These are phyloP conservation scores for Dendrocopos noguchii DNA, from an alignment of 2,113 vertebrate species.

Conservation along the genomic window DNA sequence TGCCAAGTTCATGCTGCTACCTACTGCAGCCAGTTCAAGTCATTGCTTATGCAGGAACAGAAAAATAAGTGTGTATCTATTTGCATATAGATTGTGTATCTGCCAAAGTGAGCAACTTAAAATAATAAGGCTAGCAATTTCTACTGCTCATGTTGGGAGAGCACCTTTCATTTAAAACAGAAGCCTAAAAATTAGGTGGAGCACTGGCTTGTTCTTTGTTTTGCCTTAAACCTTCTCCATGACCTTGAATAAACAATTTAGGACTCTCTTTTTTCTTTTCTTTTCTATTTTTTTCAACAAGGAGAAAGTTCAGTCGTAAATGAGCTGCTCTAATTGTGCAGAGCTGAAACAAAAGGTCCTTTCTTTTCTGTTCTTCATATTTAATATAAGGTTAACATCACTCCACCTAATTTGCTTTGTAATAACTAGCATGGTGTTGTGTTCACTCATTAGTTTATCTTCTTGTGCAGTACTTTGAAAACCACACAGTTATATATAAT, in stretches of 20 bases:
- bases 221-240: neutral
- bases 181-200: slow-evolving; percentile 15
- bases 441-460: slow-evolving; percentile 43
- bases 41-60: neutral
- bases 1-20: neutral
- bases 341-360: neutral
- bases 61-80: slow-evolving; percentile 45
- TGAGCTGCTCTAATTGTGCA: neutral
- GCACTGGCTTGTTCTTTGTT: neutral
- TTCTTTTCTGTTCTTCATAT: neutral
- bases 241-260: slow-evolving; percentile 36
- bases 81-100: slow-evolving; percentile 66
- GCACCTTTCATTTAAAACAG: slow-evolving; percentile 17
- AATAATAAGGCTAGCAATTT: slow-evolving; percentile 38
- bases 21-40: slow-evolving; percentile 22
- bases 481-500: neutral
- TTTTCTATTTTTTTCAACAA: neutral
- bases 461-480: slow-evolving; percentile 49
- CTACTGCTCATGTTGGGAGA: neutral
- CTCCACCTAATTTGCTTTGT: slow-evolving; percentile 3
- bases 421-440: neutral
- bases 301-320: neutral
- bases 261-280: neutral
- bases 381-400: slow-evolving; percentile 29
- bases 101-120: slow-evolving; percentile 42